Evolutionary conservation across 2,797 vertebrate species (phyloP).

Genomic region (Choloepus didactylus): DNA sequence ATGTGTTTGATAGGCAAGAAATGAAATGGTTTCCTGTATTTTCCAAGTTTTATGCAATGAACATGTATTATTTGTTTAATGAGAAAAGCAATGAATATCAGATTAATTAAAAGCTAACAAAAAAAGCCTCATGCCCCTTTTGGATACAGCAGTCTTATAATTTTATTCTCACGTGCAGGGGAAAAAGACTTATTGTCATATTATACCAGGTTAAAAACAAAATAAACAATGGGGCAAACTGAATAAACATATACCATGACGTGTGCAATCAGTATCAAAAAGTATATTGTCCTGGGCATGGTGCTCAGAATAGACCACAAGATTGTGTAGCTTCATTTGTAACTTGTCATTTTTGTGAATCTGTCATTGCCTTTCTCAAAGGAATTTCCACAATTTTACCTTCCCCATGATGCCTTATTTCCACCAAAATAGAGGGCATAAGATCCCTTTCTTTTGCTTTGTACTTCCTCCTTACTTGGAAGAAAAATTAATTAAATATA

Average conservation of each 20-base stretch:
- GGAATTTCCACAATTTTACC: background rate
- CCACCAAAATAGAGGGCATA: background rate
- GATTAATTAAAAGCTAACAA: background rate
- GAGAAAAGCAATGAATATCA: background rate
- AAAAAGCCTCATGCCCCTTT: background rate
- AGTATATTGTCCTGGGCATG: background rate
- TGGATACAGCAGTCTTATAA: background rate
- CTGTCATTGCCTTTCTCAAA: conserved; percentile 21
- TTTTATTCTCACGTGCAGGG: background rate
- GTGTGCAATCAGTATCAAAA: background rate
- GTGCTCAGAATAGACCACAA: background rate
- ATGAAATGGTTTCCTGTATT: background rate
- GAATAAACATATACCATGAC: fast-evolving
- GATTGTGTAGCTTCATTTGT: background rate
- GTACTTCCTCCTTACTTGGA: background rate
- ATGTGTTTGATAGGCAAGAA: background rate
- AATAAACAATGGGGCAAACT: background rate
- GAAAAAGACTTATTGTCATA: background rate
- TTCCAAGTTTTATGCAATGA: background rate
- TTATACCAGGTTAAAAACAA: conserved; percentile 48
- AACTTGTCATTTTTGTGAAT: background rate
- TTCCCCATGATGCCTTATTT: conserved; percentile 14
- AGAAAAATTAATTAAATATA: conserved; percentile 44
- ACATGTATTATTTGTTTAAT: background rate
- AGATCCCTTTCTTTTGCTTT: background rate